These are phyloP conservation scores for Petrophora chlorosata DNA, from an alignment of 2,888 invertebrate species.

Conservation along the genomic window DNA sequence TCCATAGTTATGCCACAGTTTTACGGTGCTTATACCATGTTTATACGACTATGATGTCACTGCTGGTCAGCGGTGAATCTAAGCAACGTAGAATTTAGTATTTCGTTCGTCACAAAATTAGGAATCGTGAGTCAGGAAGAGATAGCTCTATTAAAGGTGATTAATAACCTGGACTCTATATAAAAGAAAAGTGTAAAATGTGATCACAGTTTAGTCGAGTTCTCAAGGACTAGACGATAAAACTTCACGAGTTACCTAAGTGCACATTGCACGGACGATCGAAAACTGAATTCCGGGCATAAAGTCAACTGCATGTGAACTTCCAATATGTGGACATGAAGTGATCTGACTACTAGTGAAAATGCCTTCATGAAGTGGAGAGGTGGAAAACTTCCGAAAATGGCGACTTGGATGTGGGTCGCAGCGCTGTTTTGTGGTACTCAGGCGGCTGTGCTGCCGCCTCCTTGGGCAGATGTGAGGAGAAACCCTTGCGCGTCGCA, in stretches of 20 bases:
- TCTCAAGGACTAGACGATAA: conserved; percentile 5
- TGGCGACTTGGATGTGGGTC: conserved; percentile 72
- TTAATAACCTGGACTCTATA: too few species aligned
- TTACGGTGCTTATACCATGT: too few species aligned
- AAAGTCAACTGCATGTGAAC: background rate
- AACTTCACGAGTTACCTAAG: conserved; percentile 19
- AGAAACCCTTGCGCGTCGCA: conserved; percentile 92
- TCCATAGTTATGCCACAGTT: too few species aligned
- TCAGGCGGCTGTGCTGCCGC: conserved; percentile 88
- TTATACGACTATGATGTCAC: too few species aligned
- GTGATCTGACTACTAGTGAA: too few species aligned
- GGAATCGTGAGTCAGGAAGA: too few species aligned
- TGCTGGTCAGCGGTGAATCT: too few species aligned
- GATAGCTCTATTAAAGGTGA: too few species aligned
- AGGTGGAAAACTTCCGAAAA: too few species aligned
- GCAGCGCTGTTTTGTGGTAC: conserved; percentile 70
- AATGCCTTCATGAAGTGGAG: too few species aligned
- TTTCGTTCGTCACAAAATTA: too few species aligned
- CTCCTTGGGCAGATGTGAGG: conserved; percentile 93
- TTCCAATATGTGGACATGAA: conserved; percentile 21
- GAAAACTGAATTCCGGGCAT: conserved; percentile 10
- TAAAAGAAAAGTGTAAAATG: conserved; percentile 12
- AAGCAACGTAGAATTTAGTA: too few species aligned
- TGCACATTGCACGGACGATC: background rate
- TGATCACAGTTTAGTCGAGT: conserved; percentile 5